Percentiles rank a stretch among this genome's conserved stretches.
Conservation (phyloP, 2,797 vertebrate genomes). For the Xiphophorus birchmanni region DNA sequence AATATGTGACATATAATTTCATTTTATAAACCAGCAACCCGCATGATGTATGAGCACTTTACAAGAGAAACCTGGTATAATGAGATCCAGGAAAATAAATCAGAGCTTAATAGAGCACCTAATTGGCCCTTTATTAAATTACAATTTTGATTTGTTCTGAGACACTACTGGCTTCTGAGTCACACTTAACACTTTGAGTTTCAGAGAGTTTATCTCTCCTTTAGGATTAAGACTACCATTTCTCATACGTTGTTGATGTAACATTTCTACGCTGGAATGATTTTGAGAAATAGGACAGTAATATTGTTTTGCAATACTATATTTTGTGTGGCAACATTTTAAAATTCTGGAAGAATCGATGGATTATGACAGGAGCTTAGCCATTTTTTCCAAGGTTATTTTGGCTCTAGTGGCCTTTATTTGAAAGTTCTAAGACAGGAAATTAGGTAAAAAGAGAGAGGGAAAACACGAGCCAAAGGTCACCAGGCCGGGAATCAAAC, state of each 20-base stretch:
- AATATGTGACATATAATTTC: slow-evolving; percentile 18
- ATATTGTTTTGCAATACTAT: background rate
- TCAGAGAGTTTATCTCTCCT: background rate
- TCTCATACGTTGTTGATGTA: background rate
- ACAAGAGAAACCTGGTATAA: slow-evolving; percentile 5
- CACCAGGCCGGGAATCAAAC: no score
- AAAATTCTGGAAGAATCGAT: background rate
- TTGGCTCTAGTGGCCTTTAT: no score
- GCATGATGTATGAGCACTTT: slow-evolving; percentile 7
- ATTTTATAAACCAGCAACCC: background rate
- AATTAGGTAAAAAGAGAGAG: no score
- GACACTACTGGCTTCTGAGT: background rate
- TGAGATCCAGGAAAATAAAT: slow-evolving; percentile 2
- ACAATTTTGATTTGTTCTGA: slow-evolving; percentile 1
- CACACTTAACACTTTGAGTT: background rate
- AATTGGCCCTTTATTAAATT: background rate
- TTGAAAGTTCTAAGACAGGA: no score
- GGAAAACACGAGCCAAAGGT: no score
- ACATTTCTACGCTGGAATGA: background rate
- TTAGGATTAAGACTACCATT: background rate
- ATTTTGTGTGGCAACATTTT: background rate
- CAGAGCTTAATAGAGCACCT: background rate
- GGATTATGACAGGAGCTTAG: background rate
- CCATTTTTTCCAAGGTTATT: background rate
- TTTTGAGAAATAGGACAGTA: background rate